Base-by-base conservation (phyloP, 1,140 invertebrate genomes). In the Telenomus remus region DNA sequence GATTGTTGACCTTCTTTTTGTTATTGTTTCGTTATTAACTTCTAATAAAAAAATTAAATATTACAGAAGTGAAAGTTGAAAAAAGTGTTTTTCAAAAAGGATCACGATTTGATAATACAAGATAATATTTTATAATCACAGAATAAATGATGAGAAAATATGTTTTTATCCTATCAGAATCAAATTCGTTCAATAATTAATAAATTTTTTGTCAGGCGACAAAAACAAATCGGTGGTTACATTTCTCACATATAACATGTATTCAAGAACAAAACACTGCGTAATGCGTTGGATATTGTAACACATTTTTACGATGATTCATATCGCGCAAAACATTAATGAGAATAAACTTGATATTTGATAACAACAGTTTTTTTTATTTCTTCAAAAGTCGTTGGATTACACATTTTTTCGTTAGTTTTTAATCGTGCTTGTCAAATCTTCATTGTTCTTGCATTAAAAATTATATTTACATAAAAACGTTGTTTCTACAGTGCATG, bases 241-340 rank as follows among this genome's bases (percentile, higher is more conserved):
- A 65, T 49, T 65, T 56, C n/a, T 12, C 55, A 15, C 14, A 11
- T 10, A 27, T 10, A 34, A 42, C 39, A 65, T 55, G 16, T 39
- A 65, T 63, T 63, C 27, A 47, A 37, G 51, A 63, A 50, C 16
- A 63, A 43, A 63, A 61, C 59, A 53, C 59, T 39, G 16, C n/a
- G 33, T 49, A 27, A 19, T 46, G 35, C n/a, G n/a, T n/a, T 43
- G 44, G 43, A 56, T 56, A 65, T 55, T 56, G 63, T 65, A 65
- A 65, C 53, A 65, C 53, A 37, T 14, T 65, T 39, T 39, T 9
- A 39, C 8, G n/a, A 39, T 39, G 37, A 39, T 39, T 39, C 37
- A 57, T 48, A 43, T 12, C 35, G 12, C 15, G 37, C n/a, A 13
- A 37, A 57, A 35, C 47, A 15, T 19, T 37, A 12, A 15, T 27